Percentiles rank a stretch among this genome's conserved stretches.
phyloP scores from a whole-genome alignment of 2,113 vertebrate genomes.

The Megaleporinus macrocephalus region DNA sequence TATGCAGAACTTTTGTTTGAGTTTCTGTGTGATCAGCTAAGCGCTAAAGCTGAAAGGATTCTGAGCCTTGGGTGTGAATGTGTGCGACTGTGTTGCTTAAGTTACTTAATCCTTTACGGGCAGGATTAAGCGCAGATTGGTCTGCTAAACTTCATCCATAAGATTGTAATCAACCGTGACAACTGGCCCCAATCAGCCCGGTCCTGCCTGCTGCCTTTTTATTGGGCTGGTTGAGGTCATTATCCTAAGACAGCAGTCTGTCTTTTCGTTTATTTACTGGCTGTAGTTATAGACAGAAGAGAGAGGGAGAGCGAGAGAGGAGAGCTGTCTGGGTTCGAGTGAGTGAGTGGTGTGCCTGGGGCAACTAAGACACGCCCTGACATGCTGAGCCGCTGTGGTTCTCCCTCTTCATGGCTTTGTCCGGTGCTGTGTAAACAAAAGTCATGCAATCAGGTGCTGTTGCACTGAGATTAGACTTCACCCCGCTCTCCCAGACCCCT shows the following conservation, averaged over 20 bases:
- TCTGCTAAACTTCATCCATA: not conserved
- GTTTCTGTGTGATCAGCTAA: slow-evolving; percentile 7
- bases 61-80: not conserved
- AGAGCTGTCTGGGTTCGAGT: slow-evolving; percentile 21
- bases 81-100: slow-evolving; percentile 2
- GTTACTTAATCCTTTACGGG: slow-evolving; percentile 18
- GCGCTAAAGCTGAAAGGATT: not conserved
- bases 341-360: slow-evolving; percentile 18
- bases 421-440: slow-evolving; percentile 56
- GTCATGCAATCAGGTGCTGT: slow-evolving; percentile 35
- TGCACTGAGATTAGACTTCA: slow-evolving; percentile 29
- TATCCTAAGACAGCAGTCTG: slow-evolving; percentile 49
- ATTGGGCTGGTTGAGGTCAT: slow-evolving; percentile 51
- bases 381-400: slow-evolving; percentile 45
- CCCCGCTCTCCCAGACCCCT: not conserved
- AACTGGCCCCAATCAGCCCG: slow-evolving; percentile 7
- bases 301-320: slow-evolving; percentile 11
- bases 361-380: slow-evolving; percentile 54
- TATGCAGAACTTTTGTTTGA: slow-evolving; percentile 14
- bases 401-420: slow-evolving; percentile 42
- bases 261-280: slow-evolving; percentile 47
- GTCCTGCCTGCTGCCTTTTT: slow-evolving; percentile 31
- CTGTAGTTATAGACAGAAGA: slow-evolving; percentile 14
- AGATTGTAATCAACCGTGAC: slow-evolving; percentile 30
- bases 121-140: not conserved